Evolutionary conservation across 2,888 invertebrate species (phyloP), one percentile per base, ranked within the genome.

Genomic region (Callyntrura guangdongensis): DNA sequence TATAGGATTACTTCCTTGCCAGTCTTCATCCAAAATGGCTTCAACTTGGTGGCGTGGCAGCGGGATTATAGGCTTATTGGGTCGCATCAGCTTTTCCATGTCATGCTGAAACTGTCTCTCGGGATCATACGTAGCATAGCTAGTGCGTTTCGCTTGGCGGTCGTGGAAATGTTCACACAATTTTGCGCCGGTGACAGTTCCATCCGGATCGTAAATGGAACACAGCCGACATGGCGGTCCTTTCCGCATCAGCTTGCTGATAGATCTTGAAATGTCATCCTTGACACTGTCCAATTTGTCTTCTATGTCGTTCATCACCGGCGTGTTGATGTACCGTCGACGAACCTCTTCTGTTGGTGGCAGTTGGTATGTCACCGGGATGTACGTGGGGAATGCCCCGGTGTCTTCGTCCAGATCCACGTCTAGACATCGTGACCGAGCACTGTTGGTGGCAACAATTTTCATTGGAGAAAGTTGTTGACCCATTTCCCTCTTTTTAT

Each of bases 341-440:
- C 81, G 72, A 25, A 92, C 92, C 9, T 89, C 91, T 49, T 92
- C 91, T 47, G 89, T 89, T 47, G 89, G 91, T 64, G 92, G 92
- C 53, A 92, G 92, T 77, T 92, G 92, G 81, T 92, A 92, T 17
- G 91, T 89, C 6, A 92, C 91, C 25, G 92, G 92, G 69, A 92
- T 79, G 59, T 79, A 91, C 8, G 92, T 92, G 56, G 92, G 61
- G 72, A 89, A 89, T 47, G 92, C 91, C 36, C 92, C 92, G 49
- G 56, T 74, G 69, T 91, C 91, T 59, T 92, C 92, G 47, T 92
- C 92, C 45, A 92, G 84, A 61, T 92, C 92, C 64, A 92, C 92
- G 82, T 92, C 91, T 20, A 92, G 82, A 64, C 92, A 91, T 12
- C 84, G 89, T 4, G 86, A 88, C n/a, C 88, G 61, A 20, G 91